Conservation (phyloP, 2,113 vertebrate species). For the Eidolon helvum region DNA sequence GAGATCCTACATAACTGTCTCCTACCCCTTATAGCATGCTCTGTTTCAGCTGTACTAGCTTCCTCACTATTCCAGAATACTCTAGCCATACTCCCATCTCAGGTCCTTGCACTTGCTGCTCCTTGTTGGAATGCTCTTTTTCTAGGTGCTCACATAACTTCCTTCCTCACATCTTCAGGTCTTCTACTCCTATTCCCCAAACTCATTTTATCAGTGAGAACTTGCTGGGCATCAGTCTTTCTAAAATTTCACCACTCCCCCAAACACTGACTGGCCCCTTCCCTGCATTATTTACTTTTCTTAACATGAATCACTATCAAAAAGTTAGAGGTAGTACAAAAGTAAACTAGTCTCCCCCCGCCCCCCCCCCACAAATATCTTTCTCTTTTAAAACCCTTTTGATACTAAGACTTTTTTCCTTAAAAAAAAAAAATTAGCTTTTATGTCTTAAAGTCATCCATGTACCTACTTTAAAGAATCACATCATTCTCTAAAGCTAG, state of each 20-base stretch:
- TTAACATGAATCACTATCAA: neutral
- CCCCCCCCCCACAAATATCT: too few relatives aligned
- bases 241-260: neutral
- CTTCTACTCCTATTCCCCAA: neutral
- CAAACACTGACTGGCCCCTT: neutral
- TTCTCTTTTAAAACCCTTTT: neutral
- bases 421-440: neutral
- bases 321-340: neutral
- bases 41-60: neutral
- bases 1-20: too few relatives aligned
- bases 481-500: neutral
- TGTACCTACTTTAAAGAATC: neutral
- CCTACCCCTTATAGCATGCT: rapidly evolving
- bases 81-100: neutral
- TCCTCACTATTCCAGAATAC: neutral
- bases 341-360: neutral
- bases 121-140: neutral
- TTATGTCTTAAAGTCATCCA: neutral
- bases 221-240: neutral
- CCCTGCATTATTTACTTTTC: neutral
- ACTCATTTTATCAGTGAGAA: neutral
- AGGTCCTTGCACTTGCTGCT: neutral
- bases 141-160: neutral
- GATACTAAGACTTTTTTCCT: neutral
- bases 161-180: neutral